Percentiles rank a stretch among this genome's conserved stretches.
Evolutionary conservation across 2,888 invertebrate species (phyloP).

Genomic region (Acleris literana): DNA sequence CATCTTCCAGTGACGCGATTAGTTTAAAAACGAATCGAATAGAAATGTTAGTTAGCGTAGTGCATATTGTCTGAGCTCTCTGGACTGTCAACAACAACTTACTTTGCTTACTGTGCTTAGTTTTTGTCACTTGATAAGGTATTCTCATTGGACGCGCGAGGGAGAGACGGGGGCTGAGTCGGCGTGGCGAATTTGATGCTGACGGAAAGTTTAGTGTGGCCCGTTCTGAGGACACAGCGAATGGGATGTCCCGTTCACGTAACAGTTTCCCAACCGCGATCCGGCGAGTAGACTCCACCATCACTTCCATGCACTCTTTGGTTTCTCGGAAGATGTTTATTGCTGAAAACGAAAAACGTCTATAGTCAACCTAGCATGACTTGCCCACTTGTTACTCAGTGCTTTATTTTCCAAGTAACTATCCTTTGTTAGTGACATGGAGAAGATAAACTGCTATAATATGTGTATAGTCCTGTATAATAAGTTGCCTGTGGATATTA

Average conservation of each 20-base stretch:
- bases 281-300: conserved; percentile 61
- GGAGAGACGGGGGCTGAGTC: conserved; percentile 47
- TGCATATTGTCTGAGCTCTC: too few relatives aligned
- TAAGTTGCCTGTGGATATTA: too few relatives aligned
- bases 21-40: too few relatives aligned
- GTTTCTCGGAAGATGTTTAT: conserved; percentile 66
- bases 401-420: too few relatives aligned
- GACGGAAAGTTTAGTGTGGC: conserved; percentile 30
- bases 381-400: too few relatives aligned
- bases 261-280: conserved; percentile 66
- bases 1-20: too few relatives aligned
- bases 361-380: too few relatives aligned
- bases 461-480: too few relatives aligned
- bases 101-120: conserved; percentile 16
- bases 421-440: too few relatives aligned
- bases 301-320: conserved; percentile 54
- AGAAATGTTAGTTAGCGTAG: too few relatives aligned
- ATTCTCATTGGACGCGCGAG: conserved; percentile 7
- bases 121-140: conserved; percentile 8
- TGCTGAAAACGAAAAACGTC: conserved; percentile 51
- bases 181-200: conserved; percentile 8
- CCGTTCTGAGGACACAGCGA: conserved; percentile 53
- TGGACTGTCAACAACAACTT: neutral
- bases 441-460: too few relatives aligned
- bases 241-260: conserved; percentile 60